Base-by-base conservation (phyloP, 2,888 invertebrate genomes). In the Selenia dentaria region DNA sequence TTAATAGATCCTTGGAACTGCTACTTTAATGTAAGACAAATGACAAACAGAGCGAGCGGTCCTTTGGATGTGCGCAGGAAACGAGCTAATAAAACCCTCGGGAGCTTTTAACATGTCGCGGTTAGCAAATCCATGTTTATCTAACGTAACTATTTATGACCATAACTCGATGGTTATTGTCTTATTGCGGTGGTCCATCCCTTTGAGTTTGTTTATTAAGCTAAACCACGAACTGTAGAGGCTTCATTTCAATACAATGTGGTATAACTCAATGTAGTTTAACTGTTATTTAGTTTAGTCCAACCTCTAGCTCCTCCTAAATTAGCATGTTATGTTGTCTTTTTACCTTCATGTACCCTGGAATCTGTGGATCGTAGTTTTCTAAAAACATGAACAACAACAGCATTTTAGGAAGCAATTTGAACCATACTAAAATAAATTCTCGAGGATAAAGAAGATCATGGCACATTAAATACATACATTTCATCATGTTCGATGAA, bases 11-110 rank as follows among this genome's bases (percentile, higher is more conserved):
- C 73, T 64, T 52, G 62, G 75, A 79, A 79, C 66, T 47, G 52
- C 48, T 57, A 57, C 76, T 82, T 85, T 83, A 77, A 84, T 78
- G 79, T 67, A 70, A 62, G 59, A 68, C 70, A 76, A 16, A 81
- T 74, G 74, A 68, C 63, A 46, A 70, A 67, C 71, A 67, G 50
- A 57, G 5, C 54, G 52, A 51, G 57, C 59, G 54, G 56, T 61
- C 57, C 71, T 73, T 77, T 74, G 70, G 74, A 68, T 65, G 63
- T 57, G 59, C 48, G 62, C 70, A 73, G 76, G 73, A 74, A 77
- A 74, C 70, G 64, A 58, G 62, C 59, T 63, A 74, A 75, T 81
- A 76, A 79, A 73, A 64, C 61, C 59, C 57, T 41, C 57, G 54
- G 54, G 54, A 59, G 66, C 64, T 63, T 59, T 67, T 60, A 70